Percentiles rank a stretch among this genome's conserved stretches.
Evolutionary conservation across 1,140 invertebrate species (phyloP).

Genomic region (Micrasema longulum): DNA sequence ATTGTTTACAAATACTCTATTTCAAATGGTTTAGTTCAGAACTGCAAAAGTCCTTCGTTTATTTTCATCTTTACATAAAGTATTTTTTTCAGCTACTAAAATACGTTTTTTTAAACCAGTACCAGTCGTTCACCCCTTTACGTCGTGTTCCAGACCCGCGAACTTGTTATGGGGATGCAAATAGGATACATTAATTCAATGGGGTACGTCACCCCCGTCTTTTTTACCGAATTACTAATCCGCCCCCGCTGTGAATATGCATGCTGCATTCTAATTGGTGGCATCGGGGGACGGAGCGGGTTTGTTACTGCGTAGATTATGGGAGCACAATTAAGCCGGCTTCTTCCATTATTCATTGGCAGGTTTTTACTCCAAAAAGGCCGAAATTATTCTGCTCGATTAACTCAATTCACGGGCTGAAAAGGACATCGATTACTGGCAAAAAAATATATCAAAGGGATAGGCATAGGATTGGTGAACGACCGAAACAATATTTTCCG

Average conservation of each 20-base stretch:
- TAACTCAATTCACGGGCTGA: not conserved
- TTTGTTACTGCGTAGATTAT: not conserved
- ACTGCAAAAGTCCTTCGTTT: too few species aligned
- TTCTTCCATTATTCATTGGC: not conserved
- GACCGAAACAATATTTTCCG: too few species aligned
- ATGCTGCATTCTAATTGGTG: slow-evolving; percentile 6
- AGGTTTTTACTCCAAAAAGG: not conserved
- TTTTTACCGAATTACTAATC: slow-evolving; percentile 7
- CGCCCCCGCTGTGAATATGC: slow-evolving; percentile 3
- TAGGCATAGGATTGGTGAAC: too few species aligned
- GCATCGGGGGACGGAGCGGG: not conserved
- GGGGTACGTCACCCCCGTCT: not conserved
- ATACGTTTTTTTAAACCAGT: too few species aligned
- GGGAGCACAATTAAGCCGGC: not conserved
- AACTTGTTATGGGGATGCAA: too few species aligned
- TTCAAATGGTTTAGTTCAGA: too few species aligned
- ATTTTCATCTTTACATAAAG: too few species aligned
- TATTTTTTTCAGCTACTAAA: too few species aligned
- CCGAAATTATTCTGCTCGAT: not conserved
- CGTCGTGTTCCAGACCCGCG: too few species aligned
- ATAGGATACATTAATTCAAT: not conserved
- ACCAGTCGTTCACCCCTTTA: too few species aligned
- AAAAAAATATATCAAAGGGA: not conserved
- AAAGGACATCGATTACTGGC: not conserved
- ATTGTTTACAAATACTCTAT: too few species aligned